These are phyloP conservation scores for Nothocercus julius DNA, from an alignment of 2,113 vertebrate species.

Conservation along the genomic window DNA sequence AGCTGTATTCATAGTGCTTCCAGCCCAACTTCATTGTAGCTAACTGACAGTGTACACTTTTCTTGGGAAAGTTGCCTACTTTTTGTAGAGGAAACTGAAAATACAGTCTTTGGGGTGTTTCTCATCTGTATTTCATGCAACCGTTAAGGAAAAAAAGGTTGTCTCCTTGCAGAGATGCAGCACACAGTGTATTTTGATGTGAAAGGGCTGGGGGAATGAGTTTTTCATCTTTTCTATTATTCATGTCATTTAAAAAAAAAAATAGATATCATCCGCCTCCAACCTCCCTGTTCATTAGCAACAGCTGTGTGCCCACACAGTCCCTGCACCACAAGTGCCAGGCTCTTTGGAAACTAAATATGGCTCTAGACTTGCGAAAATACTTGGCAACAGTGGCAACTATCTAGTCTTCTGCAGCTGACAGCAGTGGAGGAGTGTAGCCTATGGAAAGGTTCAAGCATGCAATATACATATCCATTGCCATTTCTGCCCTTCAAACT, in stretches of 20 bases:
- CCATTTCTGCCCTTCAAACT: background rate
- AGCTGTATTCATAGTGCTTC: background rate
- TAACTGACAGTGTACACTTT: background rate
- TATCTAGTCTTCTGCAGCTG: background rate
- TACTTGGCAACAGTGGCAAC: background rate
- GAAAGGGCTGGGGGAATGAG: background rate
- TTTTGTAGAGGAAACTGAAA: background rate
- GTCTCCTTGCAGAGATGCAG: background rate
- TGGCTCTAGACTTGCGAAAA: background rate
- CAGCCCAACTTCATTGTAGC: background rate
- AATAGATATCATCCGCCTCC: background rate
- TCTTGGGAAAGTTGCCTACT: background rate
- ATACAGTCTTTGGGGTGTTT: background rate
- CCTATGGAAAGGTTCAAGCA: background rate
- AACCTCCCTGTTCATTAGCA: background rate
- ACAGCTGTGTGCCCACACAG: background rate
- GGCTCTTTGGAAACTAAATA: slow-evolving; percentile 17
- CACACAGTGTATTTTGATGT: background rate
- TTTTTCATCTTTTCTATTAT: background rate
- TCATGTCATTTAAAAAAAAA: background rate
- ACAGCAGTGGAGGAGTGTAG: background rate
- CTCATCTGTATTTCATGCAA: background rate
- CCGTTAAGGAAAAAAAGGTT: background rate
- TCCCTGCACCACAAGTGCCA: background rate
- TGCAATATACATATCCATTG: background rate